phyloP scores from a whole-genome alignment of 1,140 invertebrate genomes.

The Theocolax elegans region DNA sequence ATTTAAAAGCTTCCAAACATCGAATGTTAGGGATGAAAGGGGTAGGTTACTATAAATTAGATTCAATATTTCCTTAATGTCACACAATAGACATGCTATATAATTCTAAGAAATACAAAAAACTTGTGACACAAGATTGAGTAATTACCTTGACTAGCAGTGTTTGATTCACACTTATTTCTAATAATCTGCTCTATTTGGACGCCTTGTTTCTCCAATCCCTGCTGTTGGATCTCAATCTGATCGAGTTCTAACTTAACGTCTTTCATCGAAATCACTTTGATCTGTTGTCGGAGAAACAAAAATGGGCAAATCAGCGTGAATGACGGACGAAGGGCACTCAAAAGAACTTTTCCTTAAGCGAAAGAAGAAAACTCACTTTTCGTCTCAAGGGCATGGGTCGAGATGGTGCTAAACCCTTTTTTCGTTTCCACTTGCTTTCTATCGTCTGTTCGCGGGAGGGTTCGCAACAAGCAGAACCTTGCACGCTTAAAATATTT shows the following conservation, averaged over 20 bases:
- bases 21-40: no score
- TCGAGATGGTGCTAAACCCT: conserved; percentile 83
- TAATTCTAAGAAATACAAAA: no score
- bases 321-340: neutral
- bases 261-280: conserved; percentile 78
- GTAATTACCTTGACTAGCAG: conserved; percentile 47
- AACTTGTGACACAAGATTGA: no score
- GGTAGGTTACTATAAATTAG: no score
- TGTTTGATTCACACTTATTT: conserved; percentile 75
- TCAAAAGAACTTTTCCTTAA: conserved; percentile 35
- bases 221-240: conserved; percentile 88
- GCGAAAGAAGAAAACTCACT: conserved; percentile 56
- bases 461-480: no score
- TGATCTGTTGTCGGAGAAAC: conserved; percentile 66
- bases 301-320: neutral
- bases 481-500: conserved; percentile 66
- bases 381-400: conserved; percentile 76
- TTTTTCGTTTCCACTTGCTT: conserved; percentile 80
- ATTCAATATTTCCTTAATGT: no score
- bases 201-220: conserved; percentile 89
- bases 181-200: conserved; percentile 88
- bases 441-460: no score
- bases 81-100: no score
- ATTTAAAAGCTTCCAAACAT: no score
- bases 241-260: conserved; percentile 80